Base-by-base conservation (phyloP, 2,888 invertebrate genomes). In the Dysmachus trigonus region DNA sequence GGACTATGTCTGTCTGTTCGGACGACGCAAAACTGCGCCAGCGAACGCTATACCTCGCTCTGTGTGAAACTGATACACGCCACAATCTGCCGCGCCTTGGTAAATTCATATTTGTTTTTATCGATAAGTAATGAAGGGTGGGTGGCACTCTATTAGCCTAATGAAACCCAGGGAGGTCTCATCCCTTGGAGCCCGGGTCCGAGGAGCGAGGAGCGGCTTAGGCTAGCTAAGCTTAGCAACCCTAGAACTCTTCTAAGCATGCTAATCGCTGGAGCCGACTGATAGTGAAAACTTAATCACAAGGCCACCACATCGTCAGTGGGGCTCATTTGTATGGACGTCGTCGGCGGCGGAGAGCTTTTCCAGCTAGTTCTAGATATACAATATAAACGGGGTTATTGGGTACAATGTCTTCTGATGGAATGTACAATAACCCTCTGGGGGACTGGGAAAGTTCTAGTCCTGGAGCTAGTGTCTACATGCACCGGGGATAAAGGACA, bases 251-350 rank as follows among this genome's bases (percentile, higher is more conserved):
- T n/a, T n/a, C n/a, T 13, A 4, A 47, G 76, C 51, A 41, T 77
- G 22, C 47, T 77, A 35, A 77, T 77, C 77, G 41, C n/a, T 27
- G 13, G 77, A 15, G 77, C n/a, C 47, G 47, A 27, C 47, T 27
- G 27, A 47, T 41, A 77, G 47, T 77, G 77, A 77, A 77, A 51
- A 77, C 47, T 77, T 77, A 77, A 77, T 47, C 47, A n/a, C 47
- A 30, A 41, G 47, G 47, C 47, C 77, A 51, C 47, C 47, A 47
- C 47, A 30, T 30, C 77, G 47, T 47, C 13, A 77, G 33, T 27
- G 47, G 41, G 47, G 77, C 47, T 47, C 77, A 41, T 27, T 77
- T 77, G 47, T 7, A 30, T 77, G 77, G 77, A 41, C 30, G 77
- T 8, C 51, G 41, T 3, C 4, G 53, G 53, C 53, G 22, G 53